Conservation (phyloP, 2,113 vertebrate species). For the Tupaia chinensis region DNA sequence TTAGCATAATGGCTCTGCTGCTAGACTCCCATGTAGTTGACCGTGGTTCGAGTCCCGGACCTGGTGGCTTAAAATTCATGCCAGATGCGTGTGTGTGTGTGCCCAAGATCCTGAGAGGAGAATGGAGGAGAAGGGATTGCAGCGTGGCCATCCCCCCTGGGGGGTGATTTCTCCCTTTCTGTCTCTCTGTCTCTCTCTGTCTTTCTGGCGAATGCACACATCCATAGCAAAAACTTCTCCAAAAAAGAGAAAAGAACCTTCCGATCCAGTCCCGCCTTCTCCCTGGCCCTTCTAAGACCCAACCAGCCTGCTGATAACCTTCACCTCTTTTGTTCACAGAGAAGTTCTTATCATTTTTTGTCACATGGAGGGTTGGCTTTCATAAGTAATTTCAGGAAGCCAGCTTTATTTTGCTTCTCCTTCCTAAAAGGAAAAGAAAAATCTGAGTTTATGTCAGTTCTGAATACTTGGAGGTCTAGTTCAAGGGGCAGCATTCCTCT, state of each 20-base stretch:
- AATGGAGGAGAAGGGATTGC: too few species aligned
- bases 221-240: too few species aligned
- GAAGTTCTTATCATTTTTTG: constrained; percentile 66
- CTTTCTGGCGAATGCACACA: too few species aligned
- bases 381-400: constrained; percentile 76
- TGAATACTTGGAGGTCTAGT: constrained; percentile 66
- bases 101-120: too few species aligned
- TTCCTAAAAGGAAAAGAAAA: constrained; percentile 67
- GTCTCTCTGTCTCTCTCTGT: too few species aligned
- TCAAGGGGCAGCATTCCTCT: constrained; percentile 63
- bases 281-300: background rate
- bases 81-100: too few species aligned
- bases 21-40: too few species aligned
- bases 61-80: too few species aligned
- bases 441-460: constrained; percentile 66
- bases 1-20: too few species aligned
- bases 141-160: too few species aligned
- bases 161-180: too few species aligned
- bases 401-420: constrained; percentile 65
- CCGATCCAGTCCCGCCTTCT: background rate
- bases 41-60: too few species aligned
- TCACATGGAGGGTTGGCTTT: constrained; percentile 65
- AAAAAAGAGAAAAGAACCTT: background rate
- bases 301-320: background rate
- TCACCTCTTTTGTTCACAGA: constrained; percentile 51